Percentiles rank a stretch among this genome's conserved stretches.
Conservation (phyloP, 2,113 vertebrate species). For the Prolemur simus region DNA sequence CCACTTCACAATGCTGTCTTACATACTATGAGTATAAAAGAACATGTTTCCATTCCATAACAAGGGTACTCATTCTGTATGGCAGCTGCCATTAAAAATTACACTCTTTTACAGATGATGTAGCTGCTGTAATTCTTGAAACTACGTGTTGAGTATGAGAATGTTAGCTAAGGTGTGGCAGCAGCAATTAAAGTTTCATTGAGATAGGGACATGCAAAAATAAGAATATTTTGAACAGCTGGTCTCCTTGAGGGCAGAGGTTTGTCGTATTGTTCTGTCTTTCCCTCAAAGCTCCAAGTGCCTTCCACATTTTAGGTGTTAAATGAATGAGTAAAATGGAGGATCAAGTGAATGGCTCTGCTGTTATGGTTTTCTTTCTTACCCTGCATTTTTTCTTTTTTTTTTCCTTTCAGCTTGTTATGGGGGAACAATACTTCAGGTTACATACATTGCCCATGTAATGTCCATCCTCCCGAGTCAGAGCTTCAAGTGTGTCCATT, state of each 20-base stretch:
- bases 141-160: neutral
- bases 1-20: neutral
- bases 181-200: constrained; percentile 33
- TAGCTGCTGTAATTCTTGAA: neutral
- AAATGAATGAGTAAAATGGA: neutral
- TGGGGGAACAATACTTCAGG: no score
- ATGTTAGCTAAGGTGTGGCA: neutral
- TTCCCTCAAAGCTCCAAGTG: neutral
- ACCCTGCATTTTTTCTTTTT: constrained; percentile 27
- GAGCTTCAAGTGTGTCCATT: no score
- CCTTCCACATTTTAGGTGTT: neutral
- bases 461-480: no score
- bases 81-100: neutral
- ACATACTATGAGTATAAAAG: neutral
- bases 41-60: neutral
- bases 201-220: neutral
- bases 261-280: neutral
- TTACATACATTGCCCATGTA: no score
- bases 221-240: neutral
- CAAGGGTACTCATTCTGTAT: neutral
- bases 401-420: no score
- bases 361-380: neutral
- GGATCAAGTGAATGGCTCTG: neutral
- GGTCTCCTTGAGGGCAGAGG: neutral
- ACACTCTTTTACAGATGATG: neutral